A percentile compares a stretch with the other conserved stretches of the same genome.
Conservation (phyloP, 2,888 invertebrate genomes). For the Crioceris asparagi region DNA sequence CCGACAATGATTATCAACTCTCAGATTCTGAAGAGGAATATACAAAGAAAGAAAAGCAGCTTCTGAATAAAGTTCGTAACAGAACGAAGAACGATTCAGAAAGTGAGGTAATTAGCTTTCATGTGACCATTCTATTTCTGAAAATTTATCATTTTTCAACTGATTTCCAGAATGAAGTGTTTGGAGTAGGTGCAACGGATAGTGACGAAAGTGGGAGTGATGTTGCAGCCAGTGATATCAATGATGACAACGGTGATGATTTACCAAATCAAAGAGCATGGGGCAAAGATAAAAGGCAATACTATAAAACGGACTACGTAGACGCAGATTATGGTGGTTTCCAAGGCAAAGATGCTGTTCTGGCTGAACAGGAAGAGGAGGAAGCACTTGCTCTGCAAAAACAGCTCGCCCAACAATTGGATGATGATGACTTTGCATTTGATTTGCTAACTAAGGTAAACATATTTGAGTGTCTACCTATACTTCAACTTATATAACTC, state of each 20-base stretch:
- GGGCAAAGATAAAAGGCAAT: slow-evolving; percentile 72
- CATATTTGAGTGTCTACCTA: too few species aligned
- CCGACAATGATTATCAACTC: slow-evolving; percentile 21
- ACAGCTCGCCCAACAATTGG: slow-evolving; percentile 63
- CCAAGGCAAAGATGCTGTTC: slow-evolving; percentile 55
- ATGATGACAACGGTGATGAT: slow-evolving; percentile 59
- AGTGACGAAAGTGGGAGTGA: slow-evolving; percentile 41
- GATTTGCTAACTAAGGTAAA: slow-evolving; percentile 19
- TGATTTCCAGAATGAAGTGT: slow-evolving; percentile 44
- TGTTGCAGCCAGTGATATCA: slow-evolving; percentile 63
- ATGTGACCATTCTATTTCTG: not conserved
- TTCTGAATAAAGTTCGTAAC: slow-evolving; percentile 51
- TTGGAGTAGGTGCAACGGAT: slow-evolving; percentile 41
- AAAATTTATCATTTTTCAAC: not conserved
- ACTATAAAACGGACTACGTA: slow-evolving; percentile 80
- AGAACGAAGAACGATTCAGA: slow-evolving; percentile 42
- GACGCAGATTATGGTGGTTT: slow-evolving; percentile 73
- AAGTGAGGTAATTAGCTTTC: slow-evolving; percentile 28
- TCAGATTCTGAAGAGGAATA: slow-evolving; percentile 67
- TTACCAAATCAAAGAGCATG: slow-evolving; percentile 76
- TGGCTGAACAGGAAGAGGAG: slow-evolving; percentile 70
- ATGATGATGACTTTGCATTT: slow-evolving; percentile 48
- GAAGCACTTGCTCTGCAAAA: slow-evolving; percentile 75
- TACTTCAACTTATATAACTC: slow-evolving; percentile 1
- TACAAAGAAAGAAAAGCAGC: slow-evolving; percentile 50